phyloP scores from a whole-genome alignment of 2,888 invertebrate species.

The Caenorhabditis uteleia region DNA sequence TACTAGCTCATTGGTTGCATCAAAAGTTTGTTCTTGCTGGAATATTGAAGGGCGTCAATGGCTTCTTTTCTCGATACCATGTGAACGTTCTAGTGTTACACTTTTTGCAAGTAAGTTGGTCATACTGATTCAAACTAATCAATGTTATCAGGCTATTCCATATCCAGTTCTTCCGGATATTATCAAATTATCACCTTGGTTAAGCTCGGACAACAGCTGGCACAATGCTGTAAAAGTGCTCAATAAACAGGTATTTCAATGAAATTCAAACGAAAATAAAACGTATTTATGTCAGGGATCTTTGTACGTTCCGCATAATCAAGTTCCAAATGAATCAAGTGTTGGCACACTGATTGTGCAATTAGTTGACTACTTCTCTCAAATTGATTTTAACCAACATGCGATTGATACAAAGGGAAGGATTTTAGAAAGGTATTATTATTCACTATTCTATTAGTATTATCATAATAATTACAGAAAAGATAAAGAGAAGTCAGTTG shows the following conservation, averaged over 20 bases:
- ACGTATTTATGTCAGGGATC: slow-evolving; percentile 5
- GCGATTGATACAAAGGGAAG: slow-evolving; percentile 26
- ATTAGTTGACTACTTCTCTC: slow-evolving; percentile 31
- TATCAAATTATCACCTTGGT: slow-evolving; percentile 16
- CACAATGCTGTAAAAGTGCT: slow-evolving; percentile 16
- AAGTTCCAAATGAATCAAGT: slow-evolving; percentile 17
- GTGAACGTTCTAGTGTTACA: slow-evolving; percentile 25
- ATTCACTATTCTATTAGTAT: neutral
- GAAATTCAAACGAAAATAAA: too few relatives aligned
- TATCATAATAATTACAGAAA: neutral
- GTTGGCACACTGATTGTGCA: slow-evolving; percentile 18
- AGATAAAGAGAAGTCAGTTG: slow-evolving; percentile 1
- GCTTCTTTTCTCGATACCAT: slow-evolving; percentile 27
- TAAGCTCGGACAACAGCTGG: slow-evolving; percentile 11
- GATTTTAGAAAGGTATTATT: slow-evolving; percentile 6
- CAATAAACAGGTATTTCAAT: slow-evolving; percentile 9
- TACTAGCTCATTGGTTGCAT: slow-evolving; percentile 16
- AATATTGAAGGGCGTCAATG: slow-evolving; percentile 3
- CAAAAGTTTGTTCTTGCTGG: slow-evolving; percentile 6
- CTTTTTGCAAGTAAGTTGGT: slow-evolving; percentile 19
- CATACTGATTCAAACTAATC: neutral
- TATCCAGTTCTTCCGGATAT: slow-evolving; percentile 29
- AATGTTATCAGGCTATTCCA: slow-evolving; percentile 18
- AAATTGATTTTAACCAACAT: slow-evolving; percentile 16
- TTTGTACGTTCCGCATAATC: slow-evolving; percentile 13